phyloP scores from a whole-genome alignment of 2,888 invertebrate genomes.

The Steromphala cineraria region DNA sequence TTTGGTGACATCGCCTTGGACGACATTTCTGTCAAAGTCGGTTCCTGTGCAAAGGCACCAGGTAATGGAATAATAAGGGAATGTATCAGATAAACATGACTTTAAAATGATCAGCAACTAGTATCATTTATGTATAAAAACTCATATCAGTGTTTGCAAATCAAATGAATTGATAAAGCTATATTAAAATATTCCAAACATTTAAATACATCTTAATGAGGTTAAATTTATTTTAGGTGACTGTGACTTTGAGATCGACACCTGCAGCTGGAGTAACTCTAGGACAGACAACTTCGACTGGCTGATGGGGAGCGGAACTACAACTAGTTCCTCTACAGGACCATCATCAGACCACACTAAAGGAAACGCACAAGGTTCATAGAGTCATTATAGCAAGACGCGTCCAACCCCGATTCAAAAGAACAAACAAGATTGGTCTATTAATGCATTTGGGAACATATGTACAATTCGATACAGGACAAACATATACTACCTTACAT shows the following conservation, averaged over 20 bases:
- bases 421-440: background rate
- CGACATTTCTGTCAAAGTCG: conserved; percentile 45
- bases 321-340: conserved; percentile 35
- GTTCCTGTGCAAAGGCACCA: conserved; percentile 41
- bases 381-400: background rate
- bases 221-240: conserved; percentile 46
- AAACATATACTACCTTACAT: no score
- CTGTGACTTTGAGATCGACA: conserved; percentile 65
- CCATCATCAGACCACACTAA: conserved; percentile 48
- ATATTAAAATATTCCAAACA: no score
- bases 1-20: conserved; percentile 59
- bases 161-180: no score
- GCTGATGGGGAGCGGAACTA: conserved; percentile 43
- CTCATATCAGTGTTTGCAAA: no score
- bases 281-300: conserved; percentile 60
- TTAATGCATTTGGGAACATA: no score
- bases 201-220: no score
- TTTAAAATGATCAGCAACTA: no score
- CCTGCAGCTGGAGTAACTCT: conserved; percentile 61
- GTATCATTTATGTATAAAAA: no score
- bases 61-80: background rate
- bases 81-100: no score
- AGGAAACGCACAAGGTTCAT: conserved; percentile 31
- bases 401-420: background rate
- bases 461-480: no score